Percentiles rank a stretch among this genome's conserved stretches.
These are phyloP conservation scores for Amblyornis subalaris DNA, from an alignment of 2,113 vertebrate species.

Conservation along the genomic window DNA sequence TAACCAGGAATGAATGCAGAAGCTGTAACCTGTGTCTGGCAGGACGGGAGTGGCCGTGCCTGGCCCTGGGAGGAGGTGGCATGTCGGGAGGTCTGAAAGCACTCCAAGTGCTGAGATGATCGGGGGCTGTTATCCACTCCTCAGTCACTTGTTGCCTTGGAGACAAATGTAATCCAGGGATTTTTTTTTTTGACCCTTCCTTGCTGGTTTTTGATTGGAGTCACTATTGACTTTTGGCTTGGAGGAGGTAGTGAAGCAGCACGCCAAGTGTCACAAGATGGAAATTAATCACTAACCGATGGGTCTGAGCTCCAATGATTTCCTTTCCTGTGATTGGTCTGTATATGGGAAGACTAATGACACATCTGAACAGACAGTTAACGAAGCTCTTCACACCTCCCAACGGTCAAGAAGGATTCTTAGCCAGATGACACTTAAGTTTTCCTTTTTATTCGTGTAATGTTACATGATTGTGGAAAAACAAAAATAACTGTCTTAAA, in stretches of 20 bases:
- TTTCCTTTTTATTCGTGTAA: neutral
- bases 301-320: constrained; percentile 67
- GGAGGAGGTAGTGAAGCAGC: constrained; percentile 4
- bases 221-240: neutral
- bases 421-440: neutral
- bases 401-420: neutral
- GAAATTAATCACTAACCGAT: constrained; percentile 65
- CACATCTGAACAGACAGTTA: neutral
- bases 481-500: neutral
- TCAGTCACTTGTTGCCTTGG: constrained; percentile 44
- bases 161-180: constrained; percentile 46
- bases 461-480: neutral
- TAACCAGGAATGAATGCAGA: neutral
- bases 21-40: neutral
- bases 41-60: neutral
- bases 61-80: neutral
- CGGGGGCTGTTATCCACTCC: neutral
- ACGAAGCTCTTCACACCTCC: neutral
- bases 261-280: neutral
- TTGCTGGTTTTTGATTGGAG: constrained; percentile 22
- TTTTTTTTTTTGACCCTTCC: neutral
- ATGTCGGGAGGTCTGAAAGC: neutral
- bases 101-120: neutral
- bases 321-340: constrained; percentile 50
- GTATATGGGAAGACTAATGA: neutral